These are phyloP conservation scores for Eretmocerus hayati DNA, from an alignment of 2,888 invertebrate genomes.

Conservation along the genomic window DNA sequence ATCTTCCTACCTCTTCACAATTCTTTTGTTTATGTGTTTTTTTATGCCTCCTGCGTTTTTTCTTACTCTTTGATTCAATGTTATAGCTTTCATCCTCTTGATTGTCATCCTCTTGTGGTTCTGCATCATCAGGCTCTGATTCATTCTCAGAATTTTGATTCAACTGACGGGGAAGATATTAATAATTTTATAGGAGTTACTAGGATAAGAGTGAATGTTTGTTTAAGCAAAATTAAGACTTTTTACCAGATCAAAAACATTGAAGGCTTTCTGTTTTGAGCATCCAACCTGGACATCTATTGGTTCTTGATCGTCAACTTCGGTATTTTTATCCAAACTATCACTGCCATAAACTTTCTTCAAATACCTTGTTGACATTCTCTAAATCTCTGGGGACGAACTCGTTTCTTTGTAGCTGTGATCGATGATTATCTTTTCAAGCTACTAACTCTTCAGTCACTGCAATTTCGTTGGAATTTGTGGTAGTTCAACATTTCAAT, in stretches of 20 bases:
- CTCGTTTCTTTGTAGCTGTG: too few species aligned
- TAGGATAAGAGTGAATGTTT: constrained; percentile 14
- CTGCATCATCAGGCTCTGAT: constrained; percentile 32
- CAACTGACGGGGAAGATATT: constrained; percentile 52
- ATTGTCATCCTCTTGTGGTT: constrained; percentile 57
- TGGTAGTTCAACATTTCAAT: too few species aligned
- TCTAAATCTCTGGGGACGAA: too few species aligned
- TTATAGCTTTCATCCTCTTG: constrained; percentile 58
- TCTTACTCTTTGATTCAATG: constrained; percentile 33
- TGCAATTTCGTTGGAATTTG: too few species aligned
- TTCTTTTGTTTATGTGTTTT: constrained; percentile 27
- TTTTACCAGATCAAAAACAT: constrained; percentile 64
- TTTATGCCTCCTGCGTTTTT: constrained; percentile 25
- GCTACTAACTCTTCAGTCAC: too few species aligned
- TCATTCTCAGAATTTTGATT: constrained; percentile 61
- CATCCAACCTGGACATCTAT: constrained; percentile 52
- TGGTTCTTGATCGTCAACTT: constrained; percentile 49
- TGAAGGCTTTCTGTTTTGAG: constrained; percentile 54
- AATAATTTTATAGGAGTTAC: too few species aligned
- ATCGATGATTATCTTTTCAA: too few species aligned
- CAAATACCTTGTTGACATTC: constrained; percentile 61
- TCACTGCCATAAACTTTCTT: constrained; percentile 59
- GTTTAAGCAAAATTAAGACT: constrained; percentile 5
- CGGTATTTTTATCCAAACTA: constrained; percentile 48
- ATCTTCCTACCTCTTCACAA: constrained; percentile 6